A percentile compares a stretch with the other conserved stretches of the same genome.
Evolutionary conservation across 2,113 vertebrate genomes (phyloP).

Genomic region (Chiloscyllium plagiosum): DNA sequence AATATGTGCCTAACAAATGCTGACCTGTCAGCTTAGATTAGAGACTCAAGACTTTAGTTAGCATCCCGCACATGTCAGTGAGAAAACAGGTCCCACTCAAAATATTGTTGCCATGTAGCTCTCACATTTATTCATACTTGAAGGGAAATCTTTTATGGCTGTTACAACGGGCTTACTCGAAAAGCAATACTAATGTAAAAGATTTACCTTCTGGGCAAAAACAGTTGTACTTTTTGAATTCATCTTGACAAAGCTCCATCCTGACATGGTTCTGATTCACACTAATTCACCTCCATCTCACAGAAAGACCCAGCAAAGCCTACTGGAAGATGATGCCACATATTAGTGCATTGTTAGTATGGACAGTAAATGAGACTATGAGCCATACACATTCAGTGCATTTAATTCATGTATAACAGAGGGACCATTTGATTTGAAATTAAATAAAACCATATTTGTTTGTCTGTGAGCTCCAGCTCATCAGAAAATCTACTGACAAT

Average conservation of each 20-base stretch:
- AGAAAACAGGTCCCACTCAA: neutral
- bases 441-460: neutral
- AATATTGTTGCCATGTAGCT: neutral
- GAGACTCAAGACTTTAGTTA: neutral
- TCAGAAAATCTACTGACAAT: neutral
- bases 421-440: neutral
- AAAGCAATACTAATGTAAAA: neutral
- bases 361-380: neutral
- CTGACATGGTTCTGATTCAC: slow-evolving; percentile 58
- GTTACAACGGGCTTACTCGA: neutral
- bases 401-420: neutral
- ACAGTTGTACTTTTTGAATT: slow-evolving; percentile 58
- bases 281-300: slow-evolving; percentile 59
- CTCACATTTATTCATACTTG: neutral
- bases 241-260: slow-evolving; percentile 60
- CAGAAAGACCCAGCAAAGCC: slow-evolving; percentile 55
- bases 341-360: neutral
- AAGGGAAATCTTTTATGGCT: neutral
- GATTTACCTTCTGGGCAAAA: slow-evolving; percentile 59
- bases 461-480: neutral
- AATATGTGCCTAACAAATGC: neutral
- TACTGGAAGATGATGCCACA: slow-evolving; percentile 44
- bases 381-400: neutral
- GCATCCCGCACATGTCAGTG: neutral
- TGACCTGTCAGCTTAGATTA: neutral